Conservation (phyloP, 1,140 invertebrate species). For the Drosophila willistoni region DNA sequence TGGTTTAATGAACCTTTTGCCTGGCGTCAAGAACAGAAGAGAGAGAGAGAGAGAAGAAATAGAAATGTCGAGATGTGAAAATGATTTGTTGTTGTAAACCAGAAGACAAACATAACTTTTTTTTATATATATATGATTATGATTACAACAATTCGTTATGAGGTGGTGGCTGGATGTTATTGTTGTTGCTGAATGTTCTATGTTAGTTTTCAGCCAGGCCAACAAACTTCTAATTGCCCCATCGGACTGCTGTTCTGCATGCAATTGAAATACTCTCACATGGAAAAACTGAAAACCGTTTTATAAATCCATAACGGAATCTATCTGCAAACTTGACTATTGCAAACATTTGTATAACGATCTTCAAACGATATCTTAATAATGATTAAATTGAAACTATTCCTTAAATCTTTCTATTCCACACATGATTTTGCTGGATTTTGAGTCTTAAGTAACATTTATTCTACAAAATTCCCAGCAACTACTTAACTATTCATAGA, state of each 20-base stretch:
- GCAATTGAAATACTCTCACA: slow-evolving; percentile 45
- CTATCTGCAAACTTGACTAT: too few species aligned
- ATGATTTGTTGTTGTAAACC: slow-evolving; percentile 66
- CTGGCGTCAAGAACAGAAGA: neutral
- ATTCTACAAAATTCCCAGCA: neutral
- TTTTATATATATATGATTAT: slow-evolving; percentile 43
- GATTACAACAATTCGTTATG: slow-evolving; percentile 70
- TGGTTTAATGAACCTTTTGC: slow-evolving; percentile 74
- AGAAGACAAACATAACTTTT: slow-evolving; percentile 60
- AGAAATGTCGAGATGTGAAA: slow-evolving; percentile 63
- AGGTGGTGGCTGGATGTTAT: slow-evolving; percentile 33
- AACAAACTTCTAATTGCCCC: slow-evolving; percentile 74
- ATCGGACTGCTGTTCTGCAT: slow-evolving; percentile 43
- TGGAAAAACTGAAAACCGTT: neutral
- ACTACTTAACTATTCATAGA: neutral
- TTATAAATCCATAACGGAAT: neutral
- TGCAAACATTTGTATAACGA: too few species aligned
- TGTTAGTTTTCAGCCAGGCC: slow-evolving; percentile 51
- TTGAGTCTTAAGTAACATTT: too few species aligned
- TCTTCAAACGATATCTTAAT: too few species aligned
- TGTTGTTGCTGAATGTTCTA: slow-evolving; percentile 20
- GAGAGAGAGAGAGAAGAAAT: slow-evolving; percentile 22
- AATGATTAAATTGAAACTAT: too few species aligned
- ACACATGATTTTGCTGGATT: too few species aligned
- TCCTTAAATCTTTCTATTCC: too few species aligned